Evolutionary conservation across 2,888 invertebrate genomes (phyloP), one percentile per base, ranked within the genome.

Genomic region (Sycophila texana): DNA sequence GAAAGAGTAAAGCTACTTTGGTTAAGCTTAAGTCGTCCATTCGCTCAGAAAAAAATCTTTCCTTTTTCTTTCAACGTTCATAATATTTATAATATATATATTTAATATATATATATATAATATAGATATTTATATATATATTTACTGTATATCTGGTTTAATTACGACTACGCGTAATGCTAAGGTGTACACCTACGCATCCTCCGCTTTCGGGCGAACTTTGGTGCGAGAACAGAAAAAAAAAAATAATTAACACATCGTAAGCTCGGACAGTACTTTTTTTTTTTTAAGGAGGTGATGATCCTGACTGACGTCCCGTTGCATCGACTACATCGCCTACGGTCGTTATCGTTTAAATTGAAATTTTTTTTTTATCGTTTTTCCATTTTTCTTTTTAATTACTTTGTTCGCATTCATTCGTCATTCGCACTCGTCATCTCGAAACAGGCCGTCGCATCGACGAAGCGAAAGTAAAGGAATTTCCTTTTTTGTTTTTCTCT

Each of bases 81-180:
- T 81, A 81, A 79, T 81, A 79, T 73, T 79, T 76, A 81, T 80
- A 81, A 80, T 76, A 74, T 77, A 80, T 81, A 77, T 79, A 74
- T 73, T 60, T 22, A 72, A 74, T 77, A 70, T 80, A 68, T 77
- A 74, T 77, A 71, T 80, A 71, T 78, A 77, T 80, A 80, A 73
- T 70, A 76, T 76, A 68, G 53, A 74, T 63, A 73, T 76, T 57
- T 63, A 80, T 68, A 51, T 73, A 77, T 74, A 55, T 65, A 55
- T 49, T 75, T 66, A 77, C 55, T 78, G 61, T 74, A 67, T 79
- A 74, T 55, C 70, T 74, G 73, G 61, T 77, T 58, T 77, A 68
- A 39, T 39, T 73, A 68, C 70, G 77, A 74, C 65, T 77, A 77
- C 39, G 61, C 70, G 73, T 78, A 81, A 78, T 78, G 78, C 74